These are phyloP conservation scores for Phrynosoma blainvillii DNA, from an alignment of 2,113 vertebrate genomes.

Conservation along the genomic window DNA sequence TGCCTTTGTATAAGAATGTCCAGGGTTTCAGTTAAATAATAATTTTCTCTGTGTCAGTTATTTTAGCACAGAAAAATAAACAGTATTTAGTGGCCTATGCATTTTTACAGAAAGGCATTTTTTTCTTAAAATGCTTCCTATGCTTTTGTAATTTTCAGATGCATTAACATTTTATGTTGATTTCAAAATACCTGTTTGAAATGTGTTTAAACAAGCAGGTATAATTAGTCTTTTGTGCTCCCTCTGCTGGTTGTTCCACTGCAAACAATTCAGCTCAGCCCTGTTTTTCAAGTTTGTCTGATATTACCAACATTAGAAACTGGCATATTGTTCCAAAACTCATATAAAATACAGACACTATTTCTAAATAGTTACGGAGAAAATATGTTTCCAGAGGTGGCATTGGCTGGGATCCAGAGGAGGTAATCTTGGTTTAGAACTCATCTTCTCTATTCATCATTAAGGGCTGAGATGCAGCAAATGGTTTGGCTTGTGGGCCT, in stretches of 20 bases:
- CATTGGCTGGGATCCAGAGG: neutral
- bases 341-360: neutral
- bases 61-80: neutral
- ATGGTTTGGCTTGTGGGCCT: neutral
- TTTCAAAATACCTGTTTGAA: neutral
- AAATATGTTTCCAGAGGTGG: neutral
- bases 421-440: neutral
- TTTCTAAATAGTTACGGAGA: neutral
- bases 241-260: conserved; percentile 68
- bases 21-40: neutral
- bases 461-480: neutral
- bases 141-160: conserved; percentile 11
- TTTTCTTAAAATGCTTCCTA: neutral
- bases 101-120: neutral
- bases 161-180: conserved; percentile 6
- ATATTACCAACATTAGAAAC: neutral
- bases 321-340: neutral
- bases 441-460: neutral
- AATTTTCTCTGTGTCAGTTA: neutral
- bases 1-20: neutral
- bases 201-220: neutral
- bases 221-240: conserved; percentile 58
- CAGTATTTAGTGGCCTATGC: neutral
- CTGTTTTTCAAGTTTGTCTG: conserved; percentile 20
- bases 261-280: neutral